phyloP scores from a whole-genome alignment of 2,797 vertebrate species.

The Chloroceryle inda region DNA sequence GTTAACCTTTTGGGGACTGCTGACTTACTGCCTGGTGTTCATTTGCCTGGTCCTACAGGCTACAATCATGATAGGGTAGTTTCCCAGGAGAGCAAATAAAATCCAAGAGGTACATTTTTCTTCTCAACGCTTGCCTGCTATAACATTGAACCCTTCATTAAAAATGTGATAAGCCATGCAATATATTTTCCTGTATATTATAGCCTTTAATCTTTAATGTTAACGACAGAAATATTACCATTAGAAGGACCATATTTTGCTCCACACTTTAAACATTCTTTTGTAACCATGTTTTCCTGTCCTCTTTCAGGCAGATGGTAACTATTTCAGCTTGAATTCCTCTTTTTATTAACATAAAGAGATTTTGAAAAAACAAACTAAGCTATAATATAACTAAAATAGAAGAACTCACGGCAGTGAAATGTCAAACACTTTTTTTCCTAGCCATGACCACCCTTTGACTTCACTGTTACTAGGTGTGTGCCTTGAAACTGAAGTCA shows the following conservation, averaged over 20 bases:
- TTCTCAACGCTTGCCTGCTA: conserved; percentile 38
- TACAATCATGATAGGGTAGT: conserved; percentile 33
- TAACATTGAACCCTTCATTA: conserved; percentile 58
- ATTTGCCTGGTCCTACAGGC: conserved; percentile 49
- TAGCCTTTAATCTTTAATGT: conserved; percentile 57
- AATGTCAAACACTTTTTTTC: conserved; percentile 38
- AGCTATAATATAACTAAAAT: conserved; percentile 48
- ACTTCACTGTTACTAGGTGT: conserved; percentile 33
- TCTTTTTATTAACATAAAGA: conserved; percentile 52
- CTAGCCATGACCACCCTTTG: neutral
- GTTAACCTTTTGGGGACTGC: conserved; percentile 63
- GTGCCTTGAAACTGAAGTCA: conserved; percentile 46
- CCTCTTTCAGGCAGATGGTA: conserved; percentile 71
- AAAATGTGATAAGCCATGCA: conserved; percentile 69
- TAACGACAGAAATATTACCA: conserved; percentile 55
- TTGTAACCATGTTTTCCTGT: conserved; percentile 15
- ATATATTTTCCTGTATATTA: conserved; percentile 63
- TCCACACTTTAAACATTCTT: conserved; percentile 29
- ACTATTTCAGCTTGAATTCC: conserved; percentile 65
- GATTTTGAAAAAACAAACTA: conserved; percentile 56
- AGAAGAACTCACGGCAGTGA: neutral
- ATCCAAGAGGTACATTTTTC: conserved; percentile 65
- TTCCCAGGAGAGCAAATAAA: conserved; percentile 75
- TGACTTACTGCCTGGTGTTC: conserved; percentile 59
- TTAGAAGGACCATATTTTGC: conserved; percentile 28